Base-by-base conservation (phyloP, 1,140 invertebrate genomes). In the Agraylea sexmaculata region DNA sequence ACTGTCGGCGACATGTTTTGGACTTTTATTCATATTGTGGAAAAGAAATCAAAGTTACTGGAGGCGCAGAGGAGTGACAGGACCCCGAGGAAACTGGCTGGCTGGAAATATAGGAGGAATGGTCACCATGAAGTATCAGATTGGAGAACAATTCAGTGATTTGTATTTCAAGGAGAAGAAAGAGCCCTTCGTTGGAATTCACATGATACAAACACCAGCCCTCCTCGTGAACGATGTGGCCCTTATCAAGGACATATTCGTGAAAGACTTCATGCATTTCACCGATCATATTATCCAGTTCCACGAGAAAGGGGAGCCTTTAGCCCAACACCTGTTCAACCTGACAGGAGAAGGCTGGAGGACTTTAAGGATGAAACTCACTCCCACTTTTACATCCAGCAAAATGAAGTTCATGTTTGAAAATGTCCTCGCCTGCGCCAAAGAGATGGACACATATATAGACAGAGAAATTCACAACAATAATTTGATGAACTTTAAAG, bases 231-330 rank as follows among this genome's bases (percentile, higher is more conserved):
- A 67, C 13, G 68, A 45, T 36, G 10, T 29, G n/a, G 37, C 39
- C 8, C 13, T 45, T 4, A 20, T 36, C 2, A 70, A 73, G 29
- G 57, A 60, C 21, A 62, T 78, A 5, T 51, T 77, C 30, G 63
- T 75, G 8, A 74, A 70, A 52, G 71, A 78, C 53, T 76, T 73
- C 45, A 57, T 62, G 31, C 58, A 69, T 52, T 76, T 47, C 29
- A 36, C 42, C 10, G 45, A 43, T 37, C 45, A 39, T n/a, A 57
- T 58, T n/a, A 18, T 61, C 2, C 54, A 60, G 28, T 58, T 58
- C 28, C 62, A 69, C 36, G 61, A 67, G 42, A 54, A 66, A 43
- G 53, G 56, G 11, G 69, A 73, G 46, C 69, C 69, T 2, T 17
- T 75, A 1, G 56, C 60, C 11, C 62, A 59, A 2, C 59, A 71